Evolutionary conservation across 2,113 vertebrate genomes (phyloP), one percentile per base, ranked within the genome.

Genomic region (Chaenocephalus aceratus): DNA sequence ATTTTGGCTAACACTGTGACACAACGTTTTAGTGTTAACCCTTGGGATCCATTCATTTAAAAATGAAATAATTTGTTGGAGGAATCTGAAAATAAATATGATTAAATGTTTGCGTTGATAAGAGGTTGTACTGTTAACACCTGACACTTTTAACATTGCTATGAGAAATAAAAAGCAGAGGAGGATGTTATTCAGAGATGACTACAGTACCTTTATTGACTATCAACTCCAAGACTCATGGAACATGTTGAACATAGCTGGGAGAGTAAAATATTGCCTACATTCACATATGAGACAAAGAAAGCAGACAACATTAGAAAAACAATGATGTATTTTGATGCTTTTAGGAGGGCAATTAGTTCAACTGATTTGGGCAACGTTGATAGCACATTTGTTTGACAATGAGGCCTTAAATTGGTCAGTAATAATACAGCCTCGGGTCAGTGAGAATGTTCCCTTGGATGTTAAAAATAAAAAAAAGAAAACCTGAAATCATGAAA

Each of bases 131-230:
- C 10, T 80, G 23, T 51, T 14, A 30, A 60, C 16, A 51, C 34
- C 10, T 48, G 49, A 18, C 44, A 6, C 10, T 62, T 74, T 48
- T 10, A 23, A 51, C 12, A 41, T 30, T 41, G 36, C 36, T 4
- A 13, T 13, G 34, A 59, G 7, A 51, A 58, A 52, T 72, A 48
- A 77, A 81, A 63, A 72, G 12, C 18, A 76, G 13, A 49, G 5
- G 5, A 69, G 12, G 56, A 26, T 66, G 30, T 65, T 69, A 23
- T 21, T 69, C 0, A 49, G 12, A 45, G 10, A 52, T 54, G n/a
- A 23, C 34, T 62, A 56, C 36, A 62, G n/a, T 49, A 49, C 7
- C 13, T 74, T 63, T 60, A 59, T 53, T 64, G 11, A 12, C 34
- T 61, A 72, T 64, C 12, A 41, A 41, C 36, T 68, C 36, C 54